These are phyloP conservation scores for Philonicus albiceps DNA, from an alignment of 2,888 invertebrate species.

Conservation along the genomic window DNA sequence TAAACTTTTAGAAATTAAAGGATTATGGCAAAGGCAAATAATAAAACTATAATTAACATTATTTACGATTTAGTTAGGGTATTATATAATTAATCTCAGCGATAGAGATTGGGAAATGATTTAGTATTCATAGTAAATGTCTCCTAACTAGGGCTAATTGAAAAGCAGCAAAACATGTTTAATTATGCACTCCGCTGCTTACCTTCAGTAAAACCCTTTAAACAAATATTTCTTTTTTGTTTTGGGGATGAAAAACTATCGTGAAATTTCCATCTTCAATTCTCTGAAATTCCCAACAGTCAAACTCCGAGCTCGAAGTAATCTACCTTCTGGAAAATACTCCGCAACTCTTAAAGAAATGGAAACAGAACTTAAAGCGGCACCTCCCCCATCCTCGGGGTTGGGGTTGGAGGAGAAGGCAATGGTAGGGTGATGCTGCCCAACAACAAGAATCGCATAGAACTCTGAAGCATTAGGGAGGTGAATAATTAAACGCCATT, in stretches of 20 bases:
- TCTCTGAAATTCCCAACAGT: not conserved
- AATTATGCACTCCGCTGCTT: not conserved
- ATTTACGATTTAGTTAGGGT: too few relatives aligned
- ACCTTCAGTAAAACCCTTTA: not conserved
- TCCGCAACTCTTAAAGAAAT: not conserved
- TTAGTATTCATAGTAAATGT: not conserved
- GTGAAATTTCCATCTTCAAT: not conserved
- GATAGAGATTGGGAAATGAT: not conserved
- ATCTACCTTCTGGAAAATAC: not conserved
- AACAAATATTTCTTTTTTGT: not conserved
- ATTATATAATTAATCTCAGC: too few relatives aligned
- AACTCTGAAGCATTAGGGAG: not conserved
- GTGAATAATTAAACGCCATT: conserved; percentile 31
- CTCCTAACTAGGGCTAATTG: not conserved
- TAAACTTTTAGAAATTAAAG: too few relatives aligned
- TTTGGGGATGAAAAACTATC: not conserved
- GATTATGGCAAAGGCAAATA: too few relatives aligned
- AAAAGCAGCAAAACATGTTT: not conserved
- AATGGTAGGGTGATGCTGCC: not conserved
- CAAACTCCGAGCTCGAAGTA: not conserved
- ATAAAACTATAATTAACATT: too few relatives aligned
- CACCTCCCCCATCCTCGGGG: not conserved
- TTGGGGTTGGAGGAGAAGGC: not conserved
- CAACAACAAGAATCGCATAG: not conserved
- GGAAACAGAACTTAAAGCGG: not conserved